These are phyloP conservation scores for zebrafish (Danio rerio) DNA, from an alignment of 2,113 vertebrate genomes.

Conservation along the genomic window DNA sequence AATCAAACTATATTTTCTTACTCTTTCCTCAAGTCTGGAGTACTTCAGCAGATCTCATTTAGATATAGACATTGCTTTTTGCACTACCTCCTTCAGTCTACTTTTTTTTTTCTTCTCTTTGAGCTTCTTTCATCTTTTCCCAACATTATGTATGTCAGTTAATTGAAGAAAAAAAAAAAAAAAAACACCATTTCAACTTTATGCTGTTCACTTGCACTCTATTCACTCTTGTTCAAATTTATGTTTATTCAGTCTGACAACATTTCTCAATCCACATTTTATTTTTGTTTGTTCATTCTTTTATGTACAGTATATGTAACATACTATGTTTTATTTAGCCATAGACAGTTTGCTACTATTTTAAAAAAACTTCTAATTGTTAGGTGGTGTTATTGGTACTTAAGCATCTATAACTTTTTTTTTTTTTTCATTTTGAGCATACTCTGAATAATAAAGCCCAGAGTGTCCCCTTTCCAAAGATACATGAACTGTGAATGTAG, in stretches of 20 bases:
- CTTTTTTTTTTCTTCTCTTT: background rate
- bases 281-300: background rate
- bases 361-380: background rate
- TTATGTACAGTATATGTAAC: background rate
- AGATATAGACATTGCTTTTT: background rate
- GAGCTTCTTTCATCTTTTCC: background rate
- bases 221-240: background rate
- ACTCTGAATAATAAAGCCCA: too few relatives aligned
- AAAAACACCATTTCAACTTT: background rate
- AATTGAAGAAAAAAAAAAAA: background rate
- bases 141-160: background rate
- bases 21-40: background rate
- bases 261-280: background rate
- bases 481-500: too few relatives aligned
- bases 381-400: background rate
- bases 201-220: background rate
- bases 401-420: too few relatives aligned
- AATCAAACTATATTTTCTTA: constrained; percentile 1
- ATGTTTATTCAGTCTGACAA: background rate
- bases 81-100: background rate
- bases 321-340: background rate
- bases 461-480: too few relatives aligned
- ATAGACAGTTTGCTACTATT: background rate
- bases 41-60: constrained; percentile 22
- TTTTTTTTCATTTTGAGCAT: too few relatives aligned